phyloP scores from a whole-genome alignment of 2,888 invertebrate genomes.

The Agrochola lota region DNA sequence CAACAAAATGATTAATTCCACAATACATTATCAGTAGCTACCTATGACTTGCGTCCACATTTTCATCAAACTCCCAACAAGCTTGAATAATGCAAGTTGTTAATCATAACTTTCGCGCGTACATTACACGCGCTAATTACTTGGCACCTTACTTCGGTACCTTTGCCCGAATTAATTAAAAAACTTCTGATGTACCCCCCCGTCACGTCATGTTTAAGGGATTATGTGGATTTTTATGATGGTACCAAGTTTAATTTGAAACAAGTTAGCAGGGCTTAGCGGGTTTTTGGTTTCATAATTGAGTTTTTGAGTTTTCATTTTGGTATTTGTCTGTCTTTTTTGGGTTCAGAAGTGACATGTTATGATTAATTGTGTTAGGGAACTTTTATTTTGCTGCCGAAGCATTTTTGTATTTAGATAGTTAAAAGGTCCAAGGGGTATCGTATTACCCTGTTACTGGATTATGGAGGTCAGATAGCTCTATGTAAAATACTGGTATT shows the following conservation, averaged over 20 bases:
- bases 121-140: slow-evolving; percentile 78
- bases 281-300: slow-evolving; percentile 48
- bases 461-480: too few species aligned
- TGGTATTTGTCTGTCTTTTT: slow-evolving; percentile 26
- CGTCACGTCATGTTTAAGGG: slow-evolving; percentile 38
- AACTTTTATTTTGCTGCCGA: not conserved
- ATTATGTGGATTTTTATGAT: slow-evolving; percentile 56
- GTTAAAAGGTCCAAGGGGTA: too few species aligned
- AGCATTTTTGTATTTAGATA: not conserved
- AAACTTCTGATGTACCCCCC: slow-evolving; percentile 68
- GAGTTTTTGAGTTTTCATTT: slow-evolving; percentile 52
- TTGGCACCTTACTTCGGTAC: slow-evolving; percentile 63
- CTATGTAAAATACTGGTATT: too few species aligned
- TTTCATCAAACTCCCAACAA: slow-evolving; percentile 41
- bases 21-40: slow-evolving; percentile 39
- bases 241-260: slow-evolving; percentile 56
- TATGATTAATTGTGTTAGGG: slow-evolving; percentile 21
- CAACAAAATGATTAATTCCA: slow-evolving; percentile 58
- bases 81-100: slow-evolving; percentile 69
- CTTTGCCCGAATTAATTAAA: slow-evolving; percentile 76
- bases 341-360: slow-evolving; percentile 17
- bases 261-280: slow-evolving; percentile 45
- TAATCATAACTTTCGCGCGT: slow-evolving; percentile 69
- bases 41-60: slow-evolving; percentile 56
- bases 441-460: too few species aligned